These are phyloP conservation scores for Dolichoris vasculosae DNA, from an alignment of 1,140 invertebrate genomes.

Conservation along the genomic window DNA sequence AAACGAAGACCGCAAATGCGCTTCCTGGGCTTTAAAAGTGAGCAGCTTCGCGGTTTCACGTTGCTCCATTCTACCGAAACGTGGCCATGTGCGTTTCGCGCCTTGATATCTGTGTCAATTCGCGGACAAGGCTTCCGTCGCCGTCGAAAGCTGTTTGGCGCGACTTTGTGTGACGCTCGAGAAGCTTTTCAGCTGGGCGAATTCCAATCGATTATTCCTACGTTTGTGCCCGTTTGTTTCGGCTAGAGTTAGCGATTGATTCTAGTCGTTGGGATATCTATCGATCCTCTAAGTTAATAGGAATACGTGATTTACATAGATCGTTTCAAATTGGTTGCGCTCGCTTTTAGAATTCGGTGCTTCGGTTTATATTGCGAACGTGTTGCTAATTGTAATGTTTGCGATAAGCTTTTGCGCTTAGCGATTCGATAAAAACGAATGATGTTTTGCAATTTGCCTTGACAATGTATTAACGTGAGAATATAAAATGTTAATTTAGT, in stretches of 20 bases:
- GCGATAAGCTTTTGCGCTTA: not conserved
- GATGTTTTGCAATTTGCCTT: not conserved
- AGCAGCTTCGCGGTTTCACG: not conserved
- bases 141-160: not conserved
- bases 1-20: not conserved
- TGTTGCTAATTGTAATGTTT: no score
- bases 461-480: not conserved
- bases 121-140: conserved; percentile 30
- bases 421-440: not conserved
- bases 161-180: not conserved
- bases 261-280: no score
- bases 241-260: no score
- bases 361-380: no score
- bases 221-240: no score
- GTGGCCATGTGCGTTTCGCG: not conserved
- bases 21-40: not conserved
- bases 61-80: no score
- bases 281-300: no score
- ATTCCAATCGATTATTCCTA: not conserved
- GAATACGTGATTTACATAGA: no score
- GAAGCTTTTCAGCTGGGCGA: not conserved
- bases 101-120: conserved; percentile 48
- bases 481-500: not conserved
- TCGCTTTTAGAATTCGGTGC: no score
- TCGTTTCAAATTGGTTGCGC: no score